Conservation (phyloP, 1,140 invertebrate species). For the Pogonomyrmex barbatus region DNA sequence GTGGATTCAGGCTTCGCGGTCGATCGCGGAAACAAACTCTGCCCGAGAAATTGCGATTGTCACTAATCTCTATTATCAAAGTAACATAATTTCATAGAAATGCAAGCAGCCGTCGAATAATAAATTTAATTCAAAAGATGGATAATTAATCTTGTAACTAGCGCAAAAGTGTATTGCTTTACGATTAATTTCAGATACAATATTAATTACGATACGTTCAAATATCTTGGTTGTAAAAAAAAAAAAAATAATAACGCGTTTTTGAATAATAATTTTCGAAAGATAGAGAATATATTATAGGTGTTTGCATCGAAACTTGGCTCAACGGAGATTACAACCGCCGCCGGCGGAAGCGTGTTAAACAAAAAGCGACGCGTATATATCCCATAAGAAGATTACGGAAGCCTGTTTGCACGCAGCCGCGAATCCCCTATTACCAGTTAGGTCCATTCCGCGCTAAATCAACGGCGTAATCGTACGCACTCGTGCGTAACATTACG, state of each 20-base stretch:
- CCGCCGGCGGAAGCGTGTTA: not conserved
- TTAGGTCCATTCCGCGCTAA: conserved; percentile 72
- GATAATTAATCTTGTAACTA: not conserved
- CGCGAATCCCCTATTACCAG: conserved; percentile 53
- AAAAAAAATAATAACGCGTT: too few relatives aligned
- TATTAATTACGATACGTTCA: not conserved
- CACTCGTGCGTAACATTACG: conserved; percentile 47
- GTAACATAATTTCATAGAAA: not conserved
- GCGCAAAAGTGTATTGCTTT: not conserved
- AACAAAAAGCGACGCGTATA: conserved; percentile 46
- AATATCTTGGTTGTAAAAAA: not conserved
- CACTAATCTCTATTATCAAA: not conserved
- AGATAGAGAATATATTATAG: not conserved
- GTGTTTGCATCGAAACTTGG: not conserved
- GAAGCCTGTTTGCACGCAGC: conserved; percentile 45
- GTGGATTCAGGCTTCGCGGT: conserved; percentile 36
- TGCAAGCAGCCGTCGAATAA: not conserved
- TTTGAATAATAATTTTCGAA: conserved; percentile 13
- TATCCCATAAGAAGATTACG: conserved; percentile 56
- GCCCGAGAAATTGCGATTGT: conserved; percentile 45
- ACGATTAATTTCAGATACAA: not conserved
- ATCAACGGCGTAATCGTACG: conserved; percentile 60
- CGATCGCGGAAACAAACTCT: conserved; percentile 2
- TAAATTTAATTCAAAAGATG: conserved; percentile 3
- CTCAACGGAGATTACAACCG: not conserved